Conservation (phyloP, 2,888 invertebrate genomes). For the Cantharis rustica region DNA sequence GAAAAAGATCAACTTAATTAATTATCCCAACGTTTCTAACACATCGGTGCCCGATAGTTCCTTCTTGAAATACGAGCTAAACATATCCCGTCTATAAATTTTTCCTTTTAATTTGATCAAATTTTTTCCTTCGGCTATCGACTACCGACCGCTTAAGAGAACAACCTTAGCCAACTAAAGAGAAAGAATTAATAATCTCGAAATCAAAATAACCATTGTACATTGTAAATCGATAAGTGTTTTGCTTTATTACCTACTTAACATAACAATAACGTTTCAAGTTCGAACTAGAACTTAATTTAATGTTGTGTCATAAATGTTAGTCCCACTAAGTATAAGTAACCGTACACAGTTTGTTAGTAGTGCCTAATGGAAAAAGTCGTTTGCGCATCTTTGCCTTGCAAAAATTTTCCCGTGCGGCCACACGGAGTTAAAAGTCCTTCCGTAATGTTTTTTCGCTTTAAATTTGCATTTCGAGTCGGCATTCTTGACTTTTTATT, state of each 20-base stretch:
- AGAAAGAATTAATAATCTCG: not conserved
- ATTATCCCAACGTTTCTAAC: conserved; percentile 23
- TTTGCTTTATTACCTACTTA: not conserved
- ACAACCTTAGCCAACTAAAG: not conserved
- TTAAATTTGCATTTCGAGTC: not conserved
- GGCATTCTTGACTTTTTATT: no score
- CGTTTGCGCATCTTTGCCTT: not conserved
- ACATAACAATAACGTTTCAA: not conserved
- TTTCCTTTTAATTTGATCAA: not conserved
- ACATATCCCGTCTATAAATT: conserved; percentile 8
- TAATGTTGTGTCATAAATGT: not conserved
- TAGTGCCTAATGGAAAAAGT: not conserved
- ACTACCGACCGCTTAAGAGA: not conserved
- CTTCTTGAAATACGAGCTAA: conserved; percentile 29
- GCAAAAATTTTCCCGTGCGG: not conserved
- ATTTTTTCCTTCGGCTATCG: not conserved
- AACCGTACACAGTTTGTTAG: not conserved
- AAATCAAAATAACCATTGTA: not conserved
- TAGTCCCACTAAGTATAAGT: not conserved
- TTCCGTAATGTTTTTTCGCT: not conserved
- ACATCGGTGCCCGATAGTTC: conserved; percentile 15
- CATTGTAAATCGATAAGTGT: not conserved
- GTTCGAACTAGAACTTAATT: not conserved
- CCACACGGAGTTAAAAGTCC: not conserved
- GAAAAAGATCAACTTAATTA: conserved; percentile 26